Percentiles rank a stretch among this genome's conserved stretches.
Evolutionary conservation across 2,113 vertebrate genomes (phyloP).

Genomic region (Pelvicachromis taeniatus): DNA sequence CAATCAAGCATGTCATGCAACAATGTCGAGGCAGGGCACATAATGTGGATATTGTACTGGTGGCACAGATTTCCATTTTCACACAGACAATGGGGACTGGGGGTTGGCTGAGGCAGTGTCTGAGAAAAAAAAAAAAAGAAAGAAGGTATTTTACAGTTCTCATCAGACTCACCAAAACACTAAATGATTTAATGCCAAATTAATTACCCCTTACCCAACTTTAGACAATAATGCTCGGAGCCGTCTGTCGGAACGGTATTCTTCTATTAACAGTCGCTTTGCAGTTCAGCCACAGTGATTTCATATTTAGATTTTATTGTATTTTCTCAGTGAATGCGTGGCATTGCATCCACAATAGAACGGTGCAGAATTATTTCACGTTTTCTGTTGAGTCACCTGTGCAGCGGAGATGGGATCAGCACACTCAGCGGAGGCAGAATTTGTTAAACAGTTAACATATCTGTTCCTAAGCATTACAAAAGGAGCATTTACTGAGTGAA

Average conservation of each 20-base stretch:
- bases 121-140: constrained; percentile 21
- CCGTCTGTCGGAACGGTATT: constrained; percentile 72
- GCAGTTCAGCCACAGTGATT: constrained; percentile 75
- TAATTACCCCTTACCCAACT: constrained; percentile 78
- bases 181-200: constrained; percentile 77
- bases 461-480: constrained; percentile 49
- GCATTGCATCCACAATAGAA: constrained; percentile 61
- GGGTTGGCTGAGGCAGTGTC: constrained; percentile 33
- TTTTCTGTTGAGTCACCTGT: constrained; percentile 69
- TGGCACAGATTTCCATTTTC: constrained; percentile 74
- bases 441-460: constrained; percentile 47
- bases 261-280: constrained; percentile 75
- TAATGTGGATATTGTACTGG: constrained; percentile 69
- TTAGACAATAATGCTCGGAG: constrained; percentile 74
- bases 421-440: constrained; percentile 43
- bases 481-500: constrained; percentile 62
- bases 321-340: constrained; percentile 67
- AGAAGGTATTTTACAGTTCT: constrained; percentile 62
- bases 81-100: constrained; percentile 67
- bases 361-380: constrained; percentile 52
- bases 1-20: constrained; percentile 67
- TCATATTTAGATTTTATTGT: constrained; percentile 74
- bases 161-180: constrained; percentile 71
- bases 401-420: constrained; percentile 57
- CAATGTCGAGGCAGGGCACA: constrained; percentile 62